Base-by-base conservation (phyloP, 1,140 invertebrate species). In the Apis mellifera region DNA sequence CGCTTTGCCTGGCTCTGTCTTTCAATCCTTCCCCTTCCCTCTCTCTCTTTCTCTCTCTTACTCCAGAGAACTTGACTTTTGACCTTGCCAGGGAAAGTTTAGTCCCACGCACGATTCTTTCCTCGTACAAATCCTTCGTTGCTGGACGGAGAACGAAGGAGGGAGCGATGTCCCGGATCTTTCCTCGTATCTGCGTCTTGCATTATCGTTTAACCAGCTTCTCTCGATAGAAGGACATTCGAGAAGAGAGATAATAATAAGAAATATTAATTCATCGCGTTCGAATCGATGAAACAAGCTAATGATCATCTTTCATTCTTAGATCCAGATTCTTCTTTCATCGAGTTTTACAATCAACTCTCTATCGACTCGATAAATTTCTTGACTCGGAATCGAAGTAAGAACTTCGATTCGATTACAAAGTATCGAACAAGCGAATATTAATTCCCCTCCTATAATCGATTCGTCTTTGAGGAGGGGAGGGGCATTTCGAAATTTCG, bases 1-100 rank as follows among this genome's bases (percentile, higher is more conserved):
- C 87, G 86, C 87, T 89, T 90, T 90, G 85, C 83, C 32, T 84
- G 1, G 32, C 77, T 80, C 55, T 62, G 64, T 72, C 82, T 87
- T 85, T 82, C 81, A 76, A 17, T 17, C 57, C 48, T 71, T 32
- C 84, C 26, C 11, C 15, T 21, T 54, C 13, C 19, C 19, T 17
- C 15, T 13, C 15, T 26, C 62, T 64, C 3, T 32, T 26, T 32
- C 62, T 32, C 9, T 42, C n/a, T 23, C 52, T 62, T 48, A 59
- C 26, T 55, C 21, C 60, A 26, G 32, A 42, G 32, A 42, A 42
- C 4, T 42, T 42, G 77, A 77, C 70, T 62, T 82, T 66, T 75
- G 82, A 80, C 70, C 77, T 74, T 70, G 62, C 84, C 48, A 8
- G 79, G 8, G 66, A 79, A 89, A 89, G 59, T 88, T 88, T 88